A percentile compares a stretch with the other conserved stretches of the same genome.
Conservation (phyloP, 1,140 invertebrate genomes). For the Galleria mellonella region DNA sequence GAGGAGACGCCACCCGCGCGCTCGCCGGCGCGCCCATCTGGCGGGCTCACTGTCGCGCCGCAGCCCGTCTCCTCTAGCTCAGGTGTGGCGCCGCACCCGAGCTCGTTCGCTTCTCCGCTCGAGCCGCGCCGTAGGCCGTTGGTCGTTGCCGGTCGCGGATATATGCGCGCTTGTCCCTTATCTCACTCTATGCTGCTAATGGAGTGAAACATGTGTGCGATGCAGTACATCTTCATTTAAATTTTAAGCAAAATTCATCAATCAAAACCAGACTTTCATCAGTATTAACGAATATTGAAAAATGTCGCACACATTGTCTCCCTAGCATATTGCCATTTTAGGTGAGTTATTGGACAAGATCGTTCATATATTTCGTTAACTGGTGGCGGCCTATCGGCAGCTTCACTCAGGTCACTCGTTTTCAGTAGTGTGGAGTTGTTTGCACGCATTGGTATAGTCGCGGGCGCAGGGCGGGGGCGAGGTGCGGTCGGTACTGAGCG, state of each 20-base stretch:
- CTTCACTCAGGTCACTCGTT: constrained; percentile 58
- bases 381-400: constrained; percentile 35
- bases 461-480: constrained; percentile 61
- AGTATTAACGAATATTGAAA: too few relatives aligned
- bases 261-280: too few relatives aligned
- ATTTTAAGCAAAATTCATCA: too few relatives aligned
- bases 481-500: constrained; percentile 54
- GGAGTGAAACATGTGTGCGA: too few relatives aligned
- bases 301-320: too few relatives aligned
- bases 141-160: constrained; percentile 19
- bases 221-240: too few relatives aligned
- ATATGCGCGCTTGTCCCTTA: background rate
- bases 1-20: constrained; percentile 55
- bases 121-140: constrained; percentile 36
- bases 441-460: constrained; percentile 57
- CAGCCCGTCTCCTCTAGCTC: constrained; percentile 73
- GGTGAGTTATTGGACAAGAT: too few relatives aligned
- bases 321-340: too few relatives aligned
- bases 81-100: constrained; percentile 64
- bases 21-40: constrained; percentile 48
- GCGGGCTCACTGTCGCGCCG: constrained; percentile 62
- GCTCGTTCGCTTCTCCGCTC: constrained; percentile 43
- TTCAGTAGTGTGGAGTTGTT: constrained; percentile 61
- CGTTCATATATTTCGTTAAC: background rate
- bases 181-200: too few relatives aligned